A percentile compares a stretch with the other conserved stretches of the same genome.
These are phyloP conservation scores for Murina feae DNA, from an alignment of 2,113 vertebrate species.

Conservation along the genomic window DNA sequence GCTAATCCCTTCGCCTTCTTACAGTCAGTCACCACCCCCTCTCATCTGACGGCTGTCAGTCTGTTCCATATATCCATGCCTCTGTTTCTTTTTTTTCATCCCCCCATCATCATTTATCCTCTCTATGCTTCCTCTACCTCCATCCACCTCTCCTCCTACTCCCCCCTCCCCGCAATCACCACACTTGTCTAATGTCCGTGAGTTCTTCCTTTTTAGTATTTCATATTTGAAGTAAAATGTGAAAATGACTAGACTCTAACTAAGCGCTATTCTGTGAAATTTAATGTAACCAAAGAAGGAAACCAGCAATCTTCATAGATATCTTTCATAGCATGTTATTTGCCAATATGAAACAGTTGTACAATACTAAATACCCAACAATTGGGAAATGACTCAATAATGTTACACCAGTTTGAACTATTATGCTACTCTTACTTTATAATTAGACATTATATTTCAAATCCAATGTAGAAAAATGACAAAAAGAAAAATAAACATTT, in stretches of 20 bases:
- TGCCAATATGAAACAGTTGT: neutral
- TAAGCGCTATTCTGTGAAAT: neutral
- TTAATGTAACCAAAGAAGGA: slow-evolving; percentile 30
- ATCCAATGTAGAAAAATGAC: neutral
- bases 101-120: neutral
- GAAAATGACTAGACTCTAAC: neutral
- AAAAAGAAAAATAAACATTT: neutral
- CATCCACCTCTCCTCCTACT: neutral
- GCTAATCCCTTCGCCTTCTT: neutral
- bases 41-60: neutral
- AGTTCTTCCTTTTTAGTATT: neutral
- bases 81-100: neutral
- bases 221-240: slow-evolving; percentile 17
- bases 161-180: neutral
- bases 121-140: neutral
- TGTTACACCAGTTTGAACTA: neutral
- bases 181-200: neutral
- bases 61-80: neutral
- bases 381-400: neutral
- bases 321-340: slow-evolving; percentile 9
- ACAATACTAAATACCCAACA: neutral
- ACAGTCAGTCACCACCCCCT: neutral
- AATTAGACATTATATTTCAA: slow-evolving; percentile 25
- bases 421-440: neutral
- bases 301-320: neutral